These are phyloP conservation scores for Crax fasciolata DNA, from an alignment of 2,797 vertebrate genomes.

Conservation along the genomic window DNA sequence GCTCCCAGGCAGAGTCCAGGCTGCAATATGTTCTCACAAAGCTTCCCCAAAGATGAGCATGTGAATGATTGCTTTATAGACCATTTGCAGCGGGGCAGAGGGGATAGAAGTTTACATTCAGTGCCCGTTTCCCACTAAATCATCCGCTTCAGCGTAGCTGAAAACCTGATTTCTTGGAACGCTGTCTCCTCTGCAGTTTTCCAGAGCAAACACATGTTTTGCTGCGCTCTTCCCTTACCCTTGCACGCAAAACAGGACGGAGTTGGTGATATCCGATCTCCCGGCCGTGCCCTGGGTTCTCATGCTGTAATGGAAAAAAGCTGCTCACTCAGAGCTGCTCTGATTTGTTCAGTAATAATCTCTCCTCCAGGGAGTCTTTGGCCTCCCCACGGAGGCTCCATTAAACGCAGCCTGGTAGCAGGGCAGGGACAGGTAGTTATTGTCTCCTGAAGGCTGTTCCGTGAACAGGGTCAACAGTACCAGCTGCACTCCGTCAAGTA, in stretches of 20 bases:
- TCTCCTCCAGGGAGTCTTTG: background rate
- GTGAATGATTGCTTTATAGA: background rate
- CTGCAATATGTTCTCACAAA: background rate
- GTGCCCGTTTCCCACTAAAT: background rate
- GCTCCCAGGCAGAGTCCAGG: background rate
- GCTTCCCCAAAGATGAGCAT: background rate
- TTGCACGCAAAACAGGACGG: background rate
- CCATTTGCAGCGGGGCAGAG: fast-evolving
- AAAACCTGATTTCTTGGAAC: background rate
- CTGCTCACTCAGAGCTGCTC: background rate
- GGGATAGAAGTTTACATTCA: background rate
- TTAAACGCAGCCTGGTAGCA: background rate
- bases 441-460: background rate
- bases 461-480: background rate
- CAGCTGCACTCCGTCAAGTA: background rate
- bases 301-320: background rate
- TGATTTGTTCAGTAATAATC: background rate
- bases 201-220: background rate
- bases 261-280: background rate
- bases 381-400: background rate
- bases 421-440: background rate
- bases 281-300: background rate
- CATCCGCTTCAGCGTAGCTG: background rate
- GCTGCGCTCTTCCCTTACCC: background rate
- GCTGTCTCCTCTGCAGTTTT: background rate